phyloP scores from a whole-genome alignment of 2,113 vertebrate genomes.

The Trachemys scripta region DNA sequence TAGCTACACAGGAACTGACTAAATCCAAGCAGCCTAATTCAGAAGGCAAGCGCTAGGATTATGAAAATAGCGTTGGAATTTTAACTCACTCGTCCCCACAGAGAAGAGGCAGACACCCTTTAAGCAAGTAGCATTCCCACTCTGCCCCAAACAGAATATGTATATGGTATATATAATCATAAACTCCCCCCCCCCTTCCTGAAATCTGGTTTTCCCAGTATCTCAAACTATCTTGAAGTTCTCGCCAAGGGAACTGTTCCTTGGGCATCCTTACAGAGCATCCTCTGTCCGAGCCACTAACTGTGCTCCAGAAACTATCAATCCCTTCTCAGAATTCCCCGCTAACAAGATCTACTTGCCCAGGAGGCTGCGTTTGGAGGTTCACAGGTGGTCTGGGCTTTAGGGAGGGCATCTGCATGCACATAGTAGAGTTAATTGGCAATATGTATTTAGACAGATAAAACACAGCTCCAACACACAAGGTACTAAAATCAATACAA shows the following conservation, averaged over 20 bases:
- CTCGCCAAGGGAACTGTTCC: neutral
- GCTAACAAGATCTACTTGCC: neutral
- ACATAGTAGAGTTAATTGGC: neutral
- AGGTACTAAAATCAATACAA: neutral
- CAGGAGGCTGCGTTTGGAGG: neutral
- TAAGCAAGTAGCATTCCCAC: rapidly evolving
- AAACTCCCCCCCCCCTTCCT: rapidly evolving
- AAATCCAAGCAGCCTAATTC: slow-evolving; percentile 30
- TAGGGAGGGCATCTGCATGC: neutral
- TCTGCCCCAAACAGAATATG: rapidly evolving
- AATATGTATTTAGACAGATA: neutral
- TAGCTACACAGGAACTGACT: slow-evolving; percentile 28
- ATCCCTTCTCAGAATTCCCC: neutral
- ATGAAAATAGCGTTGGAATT: neutral
- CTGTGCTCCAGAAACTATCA: neutral
- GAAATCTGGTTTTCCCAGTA: rapidly evolving
- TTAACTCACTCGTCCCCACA: rapidly evolving
- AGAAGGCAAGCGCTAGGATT: neutral
- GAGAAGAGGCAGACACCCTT: neutral
- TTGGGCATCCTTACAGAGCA: neutral
- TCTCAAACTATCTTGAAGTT: rapidly evolving
- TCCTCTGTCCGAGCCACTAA: neutral
- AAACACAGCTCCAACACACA: neutral
- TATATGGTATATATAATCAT: rapidly evolving
- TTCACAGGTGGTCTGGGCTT: neutral